Evolutionary conservation across 2,113 vertebrate species (phyloP), one percentile per base, ranked within the genome.

Genomic region (Pangasianodon gigas): DNA sequence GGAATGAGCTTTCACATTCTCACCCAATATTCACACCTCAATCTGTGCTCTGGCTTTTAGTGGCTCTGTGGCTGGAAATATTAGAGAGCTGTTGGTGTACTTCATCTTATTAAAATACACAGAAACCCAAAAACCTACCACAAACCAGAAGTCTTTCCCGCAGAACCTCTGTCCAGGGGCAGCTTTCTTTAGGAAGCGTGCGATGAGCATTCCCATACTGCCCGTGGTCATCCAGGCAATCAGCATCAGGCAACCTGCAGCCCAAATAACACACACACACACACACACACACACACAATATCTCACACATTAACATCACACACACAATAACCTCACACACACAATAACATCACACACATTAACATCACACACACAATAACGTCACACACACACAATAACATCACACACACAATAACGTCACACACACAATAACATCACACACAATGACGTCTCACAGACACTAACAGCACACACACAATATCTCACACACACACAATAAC

Each of bases 161-260:
- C 74, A 91, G 24, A 92, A 65, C 0, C 56, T 77, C 10, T 52
- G 86, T 77, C 89, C 91, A 21, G 88, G 90, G 1, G 41, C 29
- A 7, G 88, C 16, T 9, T 24, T 85, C 88, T 94, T 97, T 67
- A 95, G 87, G 92, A 94, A 96, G 14, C 95, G 93, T 21, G 97
- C 96, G 4, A 94, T 94, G 46, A 97, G 84, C 95, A 97, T 96
- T 6, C 97, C 97, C n/a, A 96, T 37, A 32, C 94, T 93, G 24
- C 95, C 96, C 0, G 92, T 93, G 26, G 94, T 95, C 96, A 97
- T 97, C 97, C 97, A 97, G 56, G 96, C 92, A 2, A 95, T 95
- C 83, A 97, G 89, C 97, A 97, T 96, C 79, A 97, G 91, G 2
- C 95, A 90, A 48, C 96, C 97, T 97, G 92, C 37, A 60, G 19